Percentiles rank a stretch among this genome's conserved stretches.
phyloP scores from a whole-genome alignment of 2,888 invertebrate species.

The Teleiodes luculella region DNA sequence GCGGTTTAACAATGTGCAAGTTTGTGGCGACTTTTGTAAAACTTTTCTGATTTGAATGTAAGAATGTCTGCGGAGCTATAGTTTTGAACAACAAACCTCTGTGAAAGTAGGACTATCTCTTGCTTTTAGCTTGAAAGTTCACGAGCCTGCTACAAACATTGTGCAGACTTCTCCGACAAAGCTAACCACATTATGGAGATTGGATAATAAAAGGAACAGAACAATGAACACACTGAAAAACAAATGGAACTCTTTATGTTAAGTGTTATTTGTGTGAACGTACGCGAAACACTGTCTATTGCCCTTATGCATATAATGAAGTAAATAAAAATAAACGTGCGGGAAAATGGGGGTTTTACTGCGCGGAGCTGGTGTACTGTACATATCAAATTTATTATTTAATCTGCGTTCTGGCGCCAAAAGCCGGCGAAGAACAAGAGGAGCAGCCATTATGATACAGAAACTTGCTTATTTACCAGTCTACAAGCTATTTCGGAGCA shows the following conservation, averaged over 20 bases:
- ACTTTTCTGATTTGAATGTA: slow-evolving; percentile 15
- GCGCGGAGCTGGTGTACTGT: background rate
- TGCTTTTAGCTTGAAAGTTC: background rate
- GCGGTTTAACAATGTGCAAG: slow-evolving; percentile 25
- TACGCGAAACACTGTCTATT: background rate
- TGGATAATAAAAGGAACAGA: background rate
- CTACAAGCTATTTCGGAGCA: slow-evolving; percentile 32
- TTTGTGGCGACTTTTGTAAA: slow-evolving; percentile 23
- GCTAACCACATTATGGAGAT: background rate
- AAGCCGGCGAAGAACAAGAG: slow-evolving; percentile 18
- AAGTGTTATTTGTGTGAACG: background rate
- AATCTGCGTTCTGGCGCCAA: slow-evolving; percentile 14
- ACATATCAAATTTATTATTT: slow-evolving; percentile 6
- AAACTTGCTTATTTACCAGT: slow-evolving; percentile 20
- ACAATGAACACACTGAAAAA: background rate
- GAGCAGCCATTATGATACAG: slow-evolving; percentile 19
- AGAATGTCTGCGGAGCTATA: background rate
- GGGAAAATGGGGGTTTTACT: slow-evolving; percentile 2
- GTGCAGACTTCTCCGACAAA: background rate
- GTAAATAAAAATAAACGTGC: slow-evolving; percentile 8
- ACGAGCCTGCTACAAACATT: background rate
- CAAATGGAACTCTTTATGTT: background rate
- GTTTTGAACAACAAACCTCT: background rate
- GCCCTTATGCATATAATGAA: background rate
- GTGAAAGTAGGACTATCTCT: background rate